Conservation (phyloP, 2,888 invertebrate genomes). For the Meiosimyza decipiens region DNA sequence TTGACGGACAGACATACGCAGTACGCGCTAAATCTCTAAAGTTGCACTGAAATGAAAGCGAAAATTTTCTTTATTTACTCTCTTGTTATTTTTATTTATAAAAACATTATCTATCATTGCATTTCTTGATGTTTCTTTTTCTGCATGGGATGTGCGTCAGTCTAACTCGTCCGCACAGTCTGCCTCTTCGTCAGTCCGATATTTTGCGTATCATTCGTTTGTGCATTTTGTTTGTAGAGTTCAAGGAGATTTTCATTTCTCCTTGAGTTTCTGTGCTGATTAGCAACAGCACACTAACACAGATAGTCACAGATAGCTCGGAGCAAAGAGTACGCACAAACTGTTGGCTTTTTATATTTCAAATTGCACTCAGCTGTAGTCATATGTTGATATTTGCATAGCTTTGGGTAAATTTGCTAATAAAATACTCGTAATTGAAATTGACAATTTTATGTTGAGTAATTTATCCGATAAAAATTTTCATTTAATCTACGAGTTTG, state of each 20-base stretch:
- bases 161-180: not conserved
- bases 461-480: not conserved
- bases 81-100: not conserved
- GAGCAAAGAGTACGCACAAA: too few species aligned
- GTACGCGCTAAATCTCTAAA: not conserved
- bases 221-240: conserved; percentile 15
- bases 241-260: conserved; percentile 21
- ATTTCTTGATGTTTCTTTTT: not conserved
- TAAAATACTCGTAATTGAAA: not conserved
- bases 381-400: conserved; percentile 6
- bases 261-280: not conserved
- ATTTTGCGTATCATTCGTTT: not conserved
- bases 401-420: conserved; percentile 14
- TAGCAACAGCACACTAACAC: not conserved
- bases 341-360: too few species aligned
- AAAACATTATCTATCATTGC: not conserved
- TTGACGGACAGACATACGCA: too few species aligned
- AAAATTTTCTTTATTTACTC: not conserved
- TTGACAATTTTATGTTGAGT: not conserved
- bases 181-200: not conserved
- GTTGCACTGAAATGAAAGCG: conserved; percentile 14
- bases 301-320: too few species aligned
- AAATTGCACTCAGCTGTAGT: too few species aligned
- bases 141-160: not conserved
- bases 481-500: not conserved